Evolutionary conservation across 2,888 invertebrate genomes (phyloP).

Genomic region (Troides helena): DNA sequence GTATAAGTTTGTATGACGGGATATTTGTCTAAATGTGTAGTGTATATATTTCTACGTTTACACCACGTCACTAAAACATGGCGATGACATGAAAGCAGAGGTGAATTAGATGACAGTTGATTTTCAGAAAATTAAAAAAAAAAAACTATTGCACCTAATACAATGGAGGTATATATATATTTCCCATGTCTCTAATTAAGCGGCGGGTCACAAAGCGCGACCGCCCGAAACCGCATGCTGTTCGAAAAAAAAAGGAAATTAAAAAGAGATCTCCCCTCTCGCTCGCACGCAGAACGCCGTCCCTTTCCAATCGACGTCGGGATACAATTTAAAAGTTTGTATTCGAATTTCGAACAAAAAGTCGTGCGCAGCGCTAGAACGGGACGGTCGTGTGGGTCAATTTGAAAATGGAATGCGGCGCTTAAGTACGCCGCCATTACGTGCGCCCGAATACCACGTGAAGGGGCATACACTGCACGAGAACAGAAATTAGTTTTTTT

Average conservation of each 20-base stretch:
- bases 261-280: constrained; percentile 8
- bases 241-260: constrained; percentile 35
- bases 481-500: too few species aligned
- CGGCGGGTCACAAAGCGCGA: constrained; percentile 37
- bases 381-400: constrained; percentile 42
- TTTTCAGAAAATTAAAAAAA: too few species aligned
- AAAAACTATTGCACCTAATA: not conserved
- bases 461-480: too few species aligned
- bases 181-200: constrained; percentile 24
- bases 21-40: too few species aligned
- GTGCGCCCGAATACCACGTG: not conserved
- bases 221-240: constrained; percentile 38
- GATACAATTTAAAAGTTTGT: constrained; percentile 42
- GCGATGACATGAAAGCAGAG: too few species aligned
- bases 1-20: too few species aligned
- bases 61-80: too few species aligned
- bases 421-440: constrained; percentile 33
- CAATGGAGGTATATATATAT: constrained; percentile 4
- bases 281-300: constrained; percentile 31
- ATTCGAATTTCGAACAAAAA: constrained; percentile 48
- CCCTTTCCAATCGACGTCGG: constrained; percentile 33
- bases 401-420: constrained; percentile 43
- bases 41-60: too few species aligned
- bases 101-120: too few species aligned
- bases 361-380: constrained; percentile 33